Base-by-base conservation (phyloP, 2,113 vertebrate species). In the Chunga burmeisteri region DNA sequence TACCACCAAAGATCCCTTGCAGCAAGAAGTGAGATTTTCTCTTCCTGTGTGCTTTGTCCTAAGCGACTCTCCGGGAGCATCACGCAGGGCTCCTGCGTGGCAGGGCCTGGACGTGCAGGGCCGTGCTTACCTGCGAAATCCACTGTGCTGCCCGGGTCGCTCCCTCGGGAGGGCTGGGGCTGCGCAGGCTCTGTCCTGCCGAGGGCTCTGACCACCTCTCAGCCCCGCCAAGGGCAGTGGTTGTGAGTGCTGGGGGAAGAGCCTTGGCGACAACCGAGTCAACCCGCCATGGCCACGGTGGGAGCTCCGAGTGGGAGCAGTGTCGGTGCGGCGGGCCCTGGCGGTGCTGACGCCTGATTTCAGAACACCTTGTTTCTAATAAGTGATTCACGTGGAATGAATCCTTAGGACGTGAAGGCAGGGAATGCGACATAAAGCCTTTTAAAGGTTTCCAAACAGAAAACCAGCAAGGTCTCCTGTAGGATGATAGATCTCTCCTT, bases 251-350 rank as follows among this genome's bases (percentile, higher is more conserved):
- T 1, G 4, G 2, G 38, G 27, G 22, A 13, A 49, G 16, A 18
- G 50, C 68, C 0, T 17, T 2, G 27, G 30, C 15, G 27, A 4
- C 47, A 26, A 5, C 20, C 1, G 3, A 40, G 74, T 19, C 7
- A 14, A 12, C 11, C 14, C 8, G 1, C 47, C 38, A 2, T 2
- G 52, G 62, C 52, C 3, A 0, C 1, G 8, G 61, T 3, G 1
- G 5, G 11, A 10, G 55, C 8, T 26, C 49, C 1, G 0, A 4
- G 55, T 6, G 6, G 59, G 36, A 52, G 53, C 0, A 0, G 12
- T 40, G 46, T 10, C 1, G 8, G 50, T 42, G 4, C 2, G 7
- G 30, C 23, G 4, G 29, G 52, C 3, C 1, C 30, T 0, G 0
- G 36, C 7, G 1, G 42, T 7, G 36, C 65, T 14, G 38, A 16